phyloP scores from a whole-genome alignment of 1,140 invertebrate species.

The Neoseiulus cucumeris region DNA sequence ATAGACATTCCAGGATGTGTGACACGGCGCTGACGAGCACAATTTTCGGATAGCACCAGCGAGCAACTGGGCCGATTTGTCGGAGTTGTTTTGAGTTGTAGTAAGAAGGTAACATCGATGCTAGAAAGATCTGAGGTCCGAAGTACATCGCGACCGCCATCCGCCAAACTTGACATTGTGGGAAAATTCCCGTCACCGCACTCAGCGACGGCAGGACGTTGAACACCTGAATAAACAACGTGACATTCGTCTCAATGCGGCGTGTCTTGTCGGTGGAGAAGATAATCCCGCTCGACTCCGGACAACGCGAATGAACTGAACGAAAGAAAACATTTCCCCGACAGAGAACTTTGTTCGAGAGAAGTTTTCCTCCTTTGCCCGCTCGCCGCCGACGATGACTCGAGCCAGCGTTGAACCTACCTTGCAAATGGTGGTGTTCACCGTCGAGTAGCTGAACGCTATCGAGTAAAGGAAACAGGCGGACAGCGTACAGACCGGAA shows the following conservation, averaged over 20 bases:
- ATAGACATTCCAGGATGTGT: slow-evolving; percentile 1
- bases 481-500: background rate
- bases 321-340: too few relatives aligned
- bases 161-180: slow-evolving; percentile 10
- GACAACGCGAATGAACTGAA: too few relatives aligned
- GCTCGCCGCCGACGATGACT: too few relatives aligned
- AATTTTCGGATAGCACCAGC: background rate
- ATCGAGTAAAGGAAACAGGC: slow-evolving; percentile 6
- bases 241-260: too few relatives aligned
- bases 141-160: slow-evolving; percentile 5
- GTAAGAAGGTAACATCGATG: slow-evolving; percentile 5
- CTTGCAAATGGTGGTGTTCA: slow-evolving; percentile 6
- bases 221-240: background rate
- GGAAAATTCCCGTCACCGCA: background rate
- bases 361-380: too few relatives aligned
- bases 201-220: slow-evolving; percentile 1
- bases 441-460: slow-evolving; percentile 5
- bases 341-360: too few relatives aligned
- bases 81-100: background rate
- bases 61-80: background rate
- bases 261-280: too few relatives aligned
- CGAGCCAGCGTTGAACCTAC: too few relatives aligned
- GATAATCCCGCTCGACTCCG: too few relatives aligned
- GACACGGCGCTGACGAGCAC: background rate
- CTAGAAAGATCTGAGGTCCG: slow-evolving; percentile 7